Evolutionary conservation across 2,888 invertebrate species (phyloP).

Genomic region (Synanthedon vespiformis): DNA sequence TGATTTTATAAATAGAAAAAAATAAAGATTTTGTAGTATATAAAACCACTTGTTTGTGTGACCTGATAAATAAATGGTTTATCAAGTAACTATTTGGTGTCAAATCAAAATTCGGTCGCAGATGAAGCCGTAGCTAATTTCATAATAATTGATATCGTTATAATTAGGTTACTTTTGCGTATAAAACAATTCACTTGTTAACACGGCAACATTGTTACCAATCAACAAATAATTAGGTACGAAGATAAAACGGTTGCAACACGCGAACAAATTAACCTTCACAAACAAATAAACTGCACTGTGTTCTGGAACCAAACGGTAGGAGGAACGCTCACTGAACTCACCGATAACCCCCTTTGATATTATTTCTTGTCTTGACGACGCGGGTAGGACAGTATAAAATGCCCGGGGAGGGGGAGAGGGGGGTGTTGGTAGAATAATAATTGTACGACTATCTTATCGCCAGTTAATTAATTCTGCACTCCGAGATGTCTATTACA

Average conservation of each 20-base stretch:
- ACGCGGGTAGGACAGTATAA: background rate
- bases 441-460: slow-evolving; percentile 43
- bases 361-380: background rate
- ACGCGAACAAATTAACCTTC: slow-evolving; percentile 1
- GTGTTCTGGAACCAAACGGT: background rate
- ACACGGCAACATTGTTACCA: no score
- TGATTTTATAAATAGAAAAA: no score
- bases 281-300: background rate
- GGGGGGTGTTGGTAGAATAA: slow-evolving; percentile 26
- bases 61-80: no score
- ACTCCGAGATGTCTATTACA: slow-evolving; percentile 10
- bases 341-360: slow-evolving; percentile 1
- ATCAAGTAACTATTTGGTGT: no score
- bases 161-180: no score
- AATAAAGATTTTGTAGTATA: no score
- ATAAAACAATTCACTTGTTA: no score
- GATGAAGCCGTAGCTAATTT: no score
- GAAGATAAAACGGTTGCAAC: background rate
- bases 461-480: slow-evolving; percentile 47
- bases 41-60: no score
- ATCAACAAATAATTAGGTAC: no score
- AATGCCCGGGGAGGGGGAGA: background rate
- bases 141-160: no score
- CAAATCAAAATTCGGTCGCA: no score
- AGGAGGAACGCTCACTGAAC: background rate